Percentiles rank a stretch among this genome's conserved stretches.
phyloP scores from a whole-genome alignment of 1,140 invertebrate genomes.

The Macrotrachela quadricornifera region DNA sequence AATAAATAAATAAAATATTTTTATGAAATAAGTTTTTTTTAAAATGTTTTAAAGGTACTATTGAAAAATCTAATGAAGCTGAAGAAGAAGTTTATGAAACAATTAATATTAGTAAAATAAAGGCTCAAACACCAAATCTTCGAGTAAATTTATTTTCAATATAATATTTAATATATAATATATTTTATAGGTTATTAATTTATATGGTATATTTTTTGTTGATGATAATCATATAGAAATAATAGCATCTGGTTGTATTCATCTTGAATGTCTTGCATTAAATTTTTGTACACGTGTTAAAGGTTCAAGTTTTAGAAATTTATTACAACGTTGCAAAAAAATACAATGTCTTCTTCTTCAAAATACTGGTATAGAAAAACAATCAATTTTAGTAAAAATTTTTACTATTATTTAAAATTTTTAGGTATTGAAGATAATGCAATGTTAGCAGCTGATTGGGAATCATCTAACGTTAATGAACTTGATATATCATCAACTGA shows the following conservation, averaged over 20 bases:
- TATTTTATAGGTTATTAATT: slow-evolving; percentile 20
- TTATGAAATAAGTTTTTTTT: neutral
- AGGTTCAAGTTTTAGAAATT: slow-evolving; percentile 76
- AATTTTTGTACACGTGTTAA: slow-evolving; percentile 91
- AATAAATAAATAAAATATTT: neutral
- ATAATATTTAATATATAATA: too few species aligned
- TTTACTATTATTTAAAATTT: slow-evolving; percentile 26
- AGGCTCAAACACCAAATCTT: slow-evolving; percentile 66
- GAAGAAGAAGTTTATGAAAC: slow-evolving; percentile 81
- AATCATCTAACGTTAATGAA: slow-evolving; percentile 75
- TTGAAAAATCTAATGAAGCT: slow-evolving; percentile 83
- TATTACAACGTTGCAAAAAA: slow-evolving; percentile 76
- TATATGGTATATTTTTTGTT: slow-evolving; percentile 80
- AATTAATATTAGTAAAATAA: slow-evolving; percentile 57
- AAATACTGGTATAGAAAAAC: slow-evolving; percentile 51
- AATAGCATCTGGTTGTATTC: slow-evolving; percentile 46
- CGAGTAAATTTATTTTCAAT: slow-evolving; percentile 29
- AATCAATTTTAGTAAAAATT: slow-evolving; percentile 7
- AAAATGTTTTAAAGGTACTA: slow-evolving; percentile 71
- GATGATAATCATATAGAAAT: slow-evolving; percentile 97
- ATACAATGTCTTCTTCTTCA: slow-evolving; percentile 78
- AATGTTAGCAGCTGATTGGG: slow-evolving; percentile 88
- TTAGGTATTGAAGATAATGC: slow-evolving; percentile 67
- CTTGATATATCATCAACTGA: slow-evolving; percentile 90
- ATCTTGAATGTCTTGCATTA: slow-evolving; percentile 83